Percentiles rank a stretch among this genome's conserved stretches.
Evolutionary conservation across 2,113 vertebrate species (phyloP).

Genomic region (Cheirogaleus medius): DNA sequence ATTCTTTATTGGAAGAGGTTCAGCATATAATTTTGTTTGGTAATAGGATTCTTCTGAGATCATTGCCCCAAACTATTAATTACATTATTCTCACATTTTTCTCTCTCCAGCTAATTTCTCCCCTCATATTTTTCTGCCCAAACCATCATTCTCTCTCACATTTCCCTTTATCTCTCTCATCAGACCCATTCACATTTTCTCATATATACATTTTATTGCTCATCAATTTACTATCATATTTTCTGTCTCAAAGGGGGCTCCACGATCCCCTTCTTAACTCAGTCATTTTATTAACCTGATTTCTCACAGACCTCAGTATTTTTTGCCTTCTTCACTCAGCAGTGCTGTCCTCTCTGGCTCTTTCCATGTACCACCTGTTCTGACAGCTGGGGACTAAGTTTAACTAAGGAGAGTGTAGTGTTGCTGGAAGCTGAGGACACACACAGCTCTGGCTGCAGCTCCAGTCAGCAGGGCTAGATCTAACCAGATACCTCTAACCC

Average conservation of each 20-base stretch:
- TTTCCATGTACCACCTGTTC: slow-evolving; percentile 14
- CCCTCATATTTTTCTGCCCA: not conserved
- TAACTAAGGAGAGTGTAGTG: not conserved
- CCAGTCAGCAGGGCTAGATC: not conserved
- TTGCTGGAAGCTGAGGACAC: not conserved
- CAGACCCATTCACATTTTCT: not conserved
- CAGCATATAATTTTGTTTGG: not conserved
- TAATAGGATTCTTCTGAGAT: slow-evolving; percentile 22
- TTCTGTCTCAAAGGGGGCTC: not conserved
- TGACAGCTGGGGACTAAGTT: slow-evolving; percentile 39
- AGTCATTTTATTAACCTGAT: not conserved
- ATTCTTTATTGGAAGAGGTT: not conserved
- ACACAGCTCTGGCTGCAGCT: not conserved
- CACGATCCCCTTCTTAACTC: not conserved
- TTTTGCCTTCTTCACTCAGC: not conserved
- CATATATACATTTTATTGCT: not conserved
- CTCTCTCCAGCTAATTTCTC: not conserved
- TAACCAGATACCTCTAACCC: not conserved
- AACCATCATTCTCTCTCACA: not conserved
- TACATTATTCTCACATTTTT: not conserved
- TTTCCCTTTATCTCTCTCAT: not conserved
- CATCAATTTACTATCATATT: not conserved
- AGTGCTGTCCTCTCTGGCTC: not conserved
- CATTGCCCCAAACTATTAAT: not conserved
- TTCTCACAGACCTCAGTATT: not conserved